These are phyloP conservation scores for Nesidiocoris tenuis DNA, from an alignment of 2,888 invertebrate genomes.

Conservation along the genomic window DNA sequence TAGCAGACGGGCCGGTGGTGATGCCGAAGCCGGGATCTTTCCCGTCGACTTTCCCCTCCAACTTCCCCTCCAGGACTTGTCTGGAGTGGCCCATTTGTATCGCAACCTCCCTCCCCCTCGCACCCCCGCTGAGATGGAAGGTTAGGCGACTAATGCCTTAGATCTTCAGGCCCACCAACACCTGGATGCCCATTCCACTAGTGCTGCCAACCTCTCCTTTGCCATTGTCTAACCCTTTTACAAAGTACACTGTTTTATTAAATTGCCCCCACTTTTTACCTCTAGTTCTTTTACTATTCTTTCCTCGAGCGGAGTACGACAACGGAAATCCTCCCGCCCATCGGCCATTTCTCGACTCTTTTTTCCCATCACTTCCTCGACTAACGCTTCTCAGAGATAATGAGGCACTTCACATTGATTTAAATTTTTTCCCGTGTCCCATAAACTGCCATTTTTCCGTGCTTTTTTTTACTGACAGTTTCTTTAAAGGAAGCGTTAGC, in stretches of 20 bases:
- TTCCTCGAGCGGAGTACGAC: not conserved
- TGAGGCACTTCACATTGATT: conserved; percentile 28
- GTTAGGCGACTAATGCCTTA: conserved; percentile 30
- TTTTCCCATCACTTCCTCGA: not conserved
- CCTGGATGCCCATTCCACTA: not conserved
- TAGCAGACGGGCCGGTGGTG: conserved; percentile 4
- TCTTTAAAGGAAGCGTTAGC: too few relatives aligned
- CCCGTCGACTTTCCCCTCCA: not conserved
- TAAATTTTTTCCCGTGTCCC: conserved; percentile 6
- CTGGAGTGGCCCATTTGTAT: conserved; percentile 30
- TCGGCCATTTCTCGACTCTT: not conserved
- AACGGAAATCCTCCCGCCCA: not conserved
- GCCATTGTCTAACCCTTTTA: conserved; percentile 31
- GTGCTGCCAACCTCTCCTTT: conserved; percentile 1
- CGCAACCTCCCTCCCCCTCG: not conserved
- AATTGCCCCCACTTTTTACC: conserved; percentile 29
- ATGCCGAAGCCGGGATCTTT: not conserved
- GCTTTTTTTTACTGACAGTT: not conserved
- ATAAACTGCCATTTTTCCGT: not conserved
- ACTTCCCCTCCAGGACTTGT: not conserved
- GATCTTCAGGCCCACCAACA: not conserved
- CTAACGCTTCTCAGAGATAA: conserved; percentile 16
- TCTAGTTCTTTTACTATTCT: not conserved
- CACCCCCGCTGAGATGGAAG: conserved; percentile 1
- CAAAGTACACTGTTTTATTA: conserved; percentile 34